These are phyloP conservation scores for Platalea minor DNA, from an alignment of 2,797 vertebrate species.

Conservation along the genomic window DNA sequence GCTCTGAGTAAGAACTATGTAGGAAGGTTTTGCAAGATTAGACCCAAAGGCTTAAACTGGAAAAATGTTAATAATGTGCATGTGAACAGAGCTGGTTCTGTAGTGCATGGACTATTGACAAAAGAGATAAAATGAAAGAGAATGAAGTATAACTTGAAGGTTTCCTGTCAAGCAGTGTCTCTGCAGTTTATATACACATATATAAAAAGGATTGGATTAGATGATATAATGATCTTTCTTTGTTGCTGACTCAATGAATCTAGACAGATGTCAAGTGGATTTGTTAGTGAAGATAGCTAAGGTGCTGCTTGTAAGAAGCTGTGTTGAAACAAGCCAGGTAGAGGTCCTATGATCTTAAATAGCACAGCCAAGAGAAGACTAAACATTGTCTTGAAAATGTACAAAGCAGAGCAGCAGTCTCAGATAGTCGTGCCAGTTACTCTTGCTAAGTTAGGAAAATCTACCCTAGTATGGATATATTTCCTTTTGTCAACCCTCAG, in stretches of 20 bases:
- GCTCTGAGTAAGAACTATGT: conserved; percentile 24
- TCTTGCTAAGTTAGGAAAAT: neutral
- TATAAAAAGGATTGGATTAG: neutral
- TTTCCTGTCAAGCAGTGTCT: neutral
- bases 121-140: neutral
- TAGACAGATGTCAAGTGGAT: neutral
- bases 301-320: neutral
- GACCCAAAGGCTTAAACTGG: neutral
- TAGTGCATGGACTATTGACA: neutral
- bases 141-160: neutral
- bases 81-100: neutral
- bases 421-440: neutral
- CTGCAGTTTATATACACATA: neutral
- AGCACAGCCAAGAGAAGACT: neutral
- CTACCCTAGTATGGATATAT: neutral
- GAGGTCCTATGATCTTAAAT: neutral
- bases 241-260: neutral
- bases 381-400: neutral
- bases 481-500: neutral
- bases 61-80: neutral
- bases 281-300: neutral
- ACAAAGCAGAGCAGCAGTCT: neutral
- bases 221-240: neutral
- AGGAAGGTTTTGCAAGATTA: conserved; percentile 20
- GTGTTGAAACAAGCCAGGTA: neutral